phyloP scores from a whole-genome alignment of 2,888 invertebrate genomes.

The Acanthosepion esculentum region DNA sequence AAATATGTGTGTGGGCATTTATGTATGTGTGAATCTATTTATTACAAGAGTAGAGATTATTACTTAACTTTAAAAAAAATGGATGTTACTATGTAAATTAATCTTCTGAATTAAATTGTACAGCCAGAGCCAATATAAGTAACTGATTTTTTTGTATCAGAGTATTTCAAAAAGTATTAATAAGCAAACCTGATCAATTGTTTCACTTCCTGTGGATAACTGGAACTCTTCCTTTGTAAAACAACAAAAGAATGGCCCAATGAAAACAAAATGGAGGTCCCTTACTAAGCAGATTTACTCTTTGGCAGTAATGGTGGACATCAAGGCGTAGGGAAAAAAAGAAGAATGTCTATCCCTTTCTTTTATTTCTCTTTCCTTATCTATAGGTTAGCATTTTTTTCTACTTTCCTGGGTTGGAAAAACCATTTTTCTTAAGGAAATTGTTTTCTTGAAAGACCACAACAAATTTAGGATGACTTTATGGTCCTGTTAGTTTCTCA shows the following conservation, averaged over 20 bases:
- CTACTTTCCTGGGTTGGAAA: constrained; percentile 20
- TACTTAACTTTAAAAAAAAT: neutral
- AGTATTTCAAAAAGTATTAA: neutral
- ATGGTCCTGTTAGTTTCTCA: neutral
- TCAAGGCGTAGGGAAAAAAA: neutral
- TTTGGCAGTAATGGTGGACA: neutral
- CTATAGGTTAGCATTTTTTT: neutral
- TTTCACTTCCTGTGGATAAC: neutral
- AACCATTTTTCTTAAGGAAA: constrained; percentile 33
- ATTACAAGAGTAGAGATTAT: neutral
- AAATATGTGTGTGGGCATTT: neutral
- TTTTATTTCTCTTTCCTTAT: neutral
- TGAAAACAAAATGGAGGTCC: constrained; percentile 12
- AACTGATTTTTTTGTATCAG: neutral
- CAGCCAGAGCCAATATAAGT: neutral
- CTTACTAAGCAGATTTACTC: neutral
- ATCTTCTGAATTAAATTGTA: neutral
- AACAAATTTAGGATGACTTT: constrained; percentile 33
- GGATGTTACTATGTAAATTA: constrained; percentile 2
- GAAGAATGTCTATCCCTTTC: neutral
- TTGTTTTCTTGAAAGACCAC: constrained; percentile 33
- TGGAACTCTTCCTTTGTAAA: neutral
- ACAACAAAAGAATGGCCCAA: neutral
- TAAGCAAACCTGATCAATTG: constrained; percentile 21
- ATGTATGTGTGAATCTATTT: neutral